A percentile compares a stretch with the other conserved stretches of the same genome.
These are phyloP conservation scores for Oophaga sylvatica DNA, from an alignment of 2,797 vertebrate species.

Conservation along the genomic window DNA sequence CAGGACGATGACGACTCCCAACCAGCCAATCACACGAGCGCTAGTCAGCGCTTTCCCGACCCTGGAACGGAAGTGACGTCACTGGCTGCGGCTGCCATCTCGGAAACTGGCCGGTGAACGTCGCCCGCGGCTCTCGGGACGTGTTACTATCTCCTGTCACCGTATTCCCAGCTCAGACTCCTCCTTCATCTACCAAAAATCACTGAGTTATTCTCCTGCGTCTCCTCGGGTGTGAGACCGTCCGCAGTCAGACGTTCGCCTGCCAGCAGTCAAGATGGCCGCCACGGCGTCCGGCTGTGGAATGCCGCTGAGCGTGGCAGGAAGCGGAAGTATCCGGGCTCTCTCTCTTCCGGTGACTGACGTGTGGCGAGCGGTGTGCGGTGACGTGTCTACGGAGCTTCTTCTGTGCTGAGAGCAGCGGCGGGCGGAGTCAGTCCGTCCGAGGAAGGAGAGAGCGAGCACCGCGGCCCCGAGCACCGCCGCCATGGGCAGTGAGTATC, in stretches of 20 bases:
- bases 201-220: neutral
- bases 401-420: slow-evolving; percentile 31
- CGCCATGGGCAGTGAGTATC: slow-evolving; percentile 63
- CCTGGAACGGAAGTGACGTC: neutral
- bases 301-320: slow-evolving; percentile 74
- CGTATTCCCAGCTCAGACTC: neutral
- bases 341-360: neutral
- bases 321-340: slow-evolving; percentile 73
- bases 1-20: slow-evolving; percentile 14
- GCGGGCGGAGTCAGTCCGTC: slow-evolving; percentile 52
- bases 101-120: neutral
- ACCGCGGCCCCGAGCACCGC: neutral
- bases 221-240: no score
- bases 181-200: accelerated
- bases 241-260: accelerated
- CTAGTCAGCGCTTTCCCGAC: slow-evolving; percentile 38
- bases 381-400: slow-evolving; percentile 76
- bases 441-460: neutral
- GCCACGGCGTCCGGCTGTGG: neutral
- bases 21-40: slow-evolving; percentile 37
- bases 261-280: slow-evolving; percentile 49
- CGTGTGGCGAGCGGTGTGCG: slow-evolving; percentile 49
- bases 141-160: no score
- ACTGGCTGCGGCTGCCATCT: neutral
- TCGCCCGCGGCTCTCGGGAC: accelerated